Evolutionary conservation across 2,888 invertebrate species (phyloP).

Genomic region (Cryptosula pallasiana): DNA sequence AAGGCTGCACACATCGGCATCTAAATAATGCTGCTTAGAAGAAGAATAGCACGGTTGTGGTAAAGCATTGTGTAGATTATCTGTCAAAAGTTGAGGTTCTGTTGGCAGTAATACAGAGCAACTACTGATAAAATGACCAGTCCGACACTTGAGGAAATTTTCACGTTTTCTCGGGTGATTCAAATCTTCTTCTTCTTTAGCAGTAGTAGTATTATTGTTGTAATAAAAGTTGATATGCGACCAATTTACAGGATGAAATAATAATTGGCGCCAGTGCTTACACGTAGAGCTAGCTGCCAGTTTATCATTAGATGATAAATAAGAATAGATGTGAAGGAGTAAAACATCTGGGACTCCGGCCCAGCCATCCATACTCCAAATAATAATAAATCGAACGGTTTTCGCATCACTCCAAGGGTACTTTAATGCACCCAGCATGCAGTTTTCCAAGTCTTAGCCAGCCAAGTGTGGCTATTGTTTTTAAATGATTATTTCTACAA

Average conservation of each 20-base stretch:
- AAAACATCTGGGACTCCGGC: background rate
- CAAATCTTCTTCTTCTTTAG: background rate
- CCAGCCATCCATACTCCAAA: conserved; percentile 12
- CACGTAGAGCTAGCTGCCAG: conserved; percentile 1
- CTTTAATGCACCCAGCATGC: no score
- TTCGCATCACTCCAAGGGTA: no score
- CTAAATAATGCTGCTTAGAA: background rate
- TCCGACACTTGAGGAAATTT: background rate
- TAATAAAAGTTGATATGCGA: conserved; percentile 1
- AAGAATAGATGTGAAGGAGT: conserved; percentile 16
- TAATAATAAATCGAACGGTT: no score
- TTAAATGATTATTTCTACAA: background rate
- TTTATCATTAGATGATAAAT: conserved; percentile 10
- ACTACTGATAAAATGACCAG: background rate
- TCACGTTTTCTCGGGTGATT: background rate
- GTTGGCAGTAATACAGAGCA: background rate
- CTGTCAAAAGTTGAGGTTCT: background rate
- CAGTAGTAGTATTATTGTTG: no score
- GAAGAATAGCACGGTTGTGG: no score
- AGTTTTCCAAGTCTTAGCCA: no score
- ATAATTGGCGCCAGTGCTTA: conserved; percentile 8
- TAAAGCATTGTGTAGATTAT: background rate
- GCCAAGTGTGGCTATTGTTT: no score
- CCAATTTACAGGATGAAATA: conserved; percentile 20
- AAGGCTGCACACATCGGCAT: background rate